These are phyloP conservation scores for Heliconius aoede DNA, from an alignment of 2,888 invertebrate species.

Conservation along the genomic window DNA sequence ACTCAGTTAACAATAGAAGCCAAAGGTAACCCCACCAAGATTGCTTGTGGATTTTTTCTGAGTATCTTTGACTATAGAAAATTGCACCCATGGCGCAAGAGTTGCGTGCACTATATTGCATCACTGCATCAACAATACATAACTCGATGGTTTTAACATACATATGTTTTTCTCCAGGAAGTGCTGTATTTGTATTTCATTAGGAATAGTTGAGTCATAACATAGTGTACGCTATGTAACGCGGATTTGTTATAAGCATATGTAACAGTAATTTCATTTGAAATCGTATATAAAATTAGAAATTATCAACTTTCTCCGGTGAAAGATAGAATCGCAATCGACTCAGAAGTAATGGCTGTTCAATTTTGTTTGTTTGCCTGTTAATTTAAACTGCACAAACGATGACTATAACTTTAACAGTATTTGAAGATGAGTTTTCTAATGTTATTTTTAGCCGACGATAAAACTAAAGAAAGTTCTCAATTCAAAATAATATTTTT, in stretches of 20 bases:
- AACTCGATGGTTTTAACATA: not conserved
- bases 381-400: slow-evolving; percentile 10
- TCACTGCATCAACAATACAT: not conserved
- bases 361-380: slow-evolving; percentile 30
- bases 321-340: slow-evolving; percentile 48
- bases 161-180: not conserved
- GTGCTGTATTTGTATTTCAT: slow-evolving; percentile 19
- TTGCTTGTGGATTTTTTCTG: not conserved
- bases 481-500: too few relatives aligned
- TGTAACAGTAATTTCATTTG: slow-evolving; percentile 34
- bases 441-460: not conserved
- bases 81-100: not conserved
- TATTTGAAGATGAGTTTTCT: slow-evolving; percentile 14
- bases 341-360: slow-evolving; percentile 45
- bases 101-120: not conserved
- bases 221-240: slow-evolving; percentile 12
- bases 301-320: slow-evolving; percentile 46
- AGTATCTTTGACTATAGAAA: not conserved
- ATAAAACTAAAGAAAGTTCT: not conserved
- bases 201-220: slow-evolving; percentile 29
- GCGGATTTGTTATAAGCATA: slow-evolving; percentile 16
- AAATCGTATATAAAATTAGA: slow-evolving; percentile 43
- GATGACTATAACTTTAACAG: slow-evolving; percentile 11
- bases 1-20: too few relatives aligned
- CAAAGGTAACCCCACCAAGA: too few relatives aligned